phyloP scores from a whole-genome alignment of 2,888 invertebrate genomes.

The Drosophila anceps region DNA sequence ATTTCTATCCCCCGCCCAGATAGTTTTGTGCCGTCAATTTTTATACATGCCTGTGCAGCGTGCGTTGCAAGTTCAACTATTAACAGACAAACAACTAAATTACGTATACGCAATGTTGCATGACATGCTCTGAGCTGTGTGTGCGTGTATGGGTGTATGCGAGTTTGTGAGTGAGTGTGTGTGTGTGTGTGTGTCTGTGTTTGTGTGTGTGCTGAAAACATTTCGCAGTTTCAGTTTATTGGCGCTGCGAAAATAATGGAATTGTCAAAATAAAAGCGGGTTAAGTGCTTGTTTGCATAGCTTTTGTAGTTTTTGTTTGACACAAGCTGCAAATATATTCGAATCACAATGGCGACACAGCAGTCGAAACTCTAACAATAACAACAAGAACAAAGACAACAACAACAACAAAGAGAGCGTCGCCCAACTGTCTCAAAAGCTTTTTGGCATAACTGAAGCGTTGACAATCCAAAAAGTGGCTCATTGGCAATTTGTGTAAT shows the following conservation, averaged over 20 bases:
- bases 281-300: slow-evolving; percentile 81
- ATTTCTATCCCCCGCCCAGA: neutral
- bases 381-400: slow-evolving; percentile 2
- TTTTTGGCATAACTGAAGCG: slow-evolving; percentile 42
- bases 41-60: slow-evolving; percentile 29
- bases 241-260: slow-evolving; percentile 72
- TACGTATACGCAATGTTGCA: slow-evolving; percentile 70
- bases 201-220: slow-evolving; percentile 49
- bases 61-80: slow-evolving; percentile 53
- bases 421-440: slow-evolving; percentile 59
- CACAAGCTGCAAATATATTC: slow-evolving; percentile 22
- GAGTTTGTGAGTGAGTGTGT: slow-evolving; percentile 18
- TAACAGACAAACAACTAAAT: slow-evolving; percentile 63
- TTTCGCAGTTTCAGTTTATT: slow-evolving; percentile 77
- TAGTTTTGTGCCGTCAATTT: slow-evolving; percentile 26
- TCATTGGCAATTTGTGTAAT: slow-evolving; percentile 74
- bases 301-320: slow-evolving; percentile 43
- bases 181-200: no score
- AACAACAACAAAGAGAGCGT: slow-evolving; percentile 13
- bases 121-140: slow-evolving; percentile 39
- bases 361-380: neutral
- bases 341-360: slow-evolving; percentile 36
- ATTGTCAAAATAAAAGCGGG: slow-evolving; percentile 78
- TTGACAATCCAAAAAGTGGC: slow-evolving; percentile 41
- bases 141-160: neutral